Conservation (phyloP, 2,797 vertebrate genomes). For the Epinephelus coioides region DNA sequence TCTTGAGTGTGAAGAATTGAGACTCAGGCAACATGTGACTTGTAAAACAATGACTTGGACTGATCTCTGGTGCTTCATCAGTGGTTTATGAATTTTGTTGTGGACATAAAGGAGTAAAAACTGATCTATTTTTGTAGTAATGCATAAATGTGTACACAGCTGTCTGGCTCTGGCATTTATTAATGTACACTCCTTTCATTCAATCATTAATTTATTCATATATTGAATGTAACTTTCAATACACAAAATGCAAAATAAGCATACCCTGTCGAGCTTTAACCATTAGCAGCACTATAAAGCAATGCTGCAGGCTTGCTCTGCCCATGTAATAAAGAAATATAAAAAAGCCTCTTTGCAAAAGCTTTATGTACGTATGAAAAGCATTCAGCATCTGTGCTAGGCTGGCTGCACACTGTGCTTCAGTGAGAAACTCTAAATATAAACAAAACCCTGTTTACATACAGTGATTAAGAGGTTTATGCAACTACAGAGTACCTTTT, state of each 20-base stretch:
- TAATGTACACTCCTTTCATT: not conserved
- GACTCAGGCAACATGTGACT: too few species aligned
- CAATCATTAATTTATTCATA: not conserved
- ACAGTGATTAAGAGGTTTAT: constrained; percentile 10
- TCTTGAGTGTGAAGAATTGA: too few species aligned
- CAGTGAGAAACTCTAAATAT: not conserved
- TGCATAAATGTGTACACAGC: too few species aligned
- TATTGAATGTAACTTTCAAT: not conserved
- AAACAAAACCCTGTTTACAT: constrained; percentile 17
- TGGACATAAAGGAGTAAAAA: not conserved
- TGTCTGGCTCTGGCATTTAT: not conserved
- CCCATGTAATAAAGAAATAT: not conserved
- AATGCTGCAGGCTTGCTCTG: not conserved
- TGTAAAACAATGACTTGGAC: too few species aligned
- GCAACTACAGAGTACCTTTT: not conserved
- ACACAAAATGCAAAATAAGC: not conserved
- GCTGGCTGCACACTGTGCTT: constrained; percentile 2
- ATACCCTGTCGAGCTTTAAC: not conserved
- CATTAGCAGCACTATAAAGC: not conserved
- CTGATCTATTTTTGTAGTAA: too few species aligned
- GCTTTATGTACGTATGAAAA: not conserved
- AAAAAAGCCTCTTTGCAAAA: not conserved
- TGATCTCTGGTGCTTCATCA: too few species aligned
- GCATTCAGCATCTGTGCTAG: not conserved
- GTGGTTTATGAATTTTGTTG: not conserved